These are phyloP conservation scores for Sycophila sp. DNA, from an alignment of 1,140 invertebrate genomes.

Conservation along the genomic window DNA sequence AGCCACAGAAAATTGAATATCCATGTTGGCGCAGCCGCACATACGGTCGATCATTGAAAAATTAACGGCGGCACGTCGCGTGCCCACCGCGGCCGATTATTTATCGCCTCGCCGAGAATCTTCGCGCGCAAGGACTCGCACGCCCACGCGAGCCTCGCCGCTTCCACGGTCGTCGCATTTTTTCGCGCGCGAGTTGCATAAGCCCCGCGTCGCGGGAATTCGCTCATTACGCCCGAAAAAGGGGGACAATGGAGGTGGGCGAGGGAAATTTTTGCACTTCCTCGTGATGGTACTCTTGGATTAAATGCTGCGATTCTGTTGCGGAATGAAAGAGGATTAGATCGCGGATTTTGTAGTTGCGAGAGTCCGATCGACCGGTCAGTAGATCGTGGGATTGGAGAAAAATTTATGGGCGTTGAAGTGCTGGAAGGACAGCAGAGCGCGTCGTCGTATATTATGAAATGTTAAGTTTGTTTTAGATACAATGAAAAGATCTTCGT, in stretches of 20 bases:
- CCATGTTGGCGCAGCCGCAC: neutral
- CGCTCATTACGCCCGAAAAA: neutral
- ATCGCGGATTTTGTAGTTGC: too few relatives aligned
- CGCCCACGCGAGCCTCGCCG: constrained; percentile 8
- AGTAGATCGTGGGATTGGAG: too few relatives aligned
- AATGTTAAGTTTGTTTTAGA: too few relatives aligned
- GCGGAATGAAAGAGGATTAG: too few relatives aligned
- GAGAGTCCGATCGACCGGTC: too few relatives aligned
- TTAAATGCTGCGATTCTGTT: too few relatives aligned
- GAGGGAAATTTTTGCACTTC: neutral
- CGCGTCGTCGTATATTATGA: too few relatives aligned
- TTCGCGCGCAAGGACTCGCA: constrained; percentile 18
- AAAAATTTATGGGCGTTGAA: too few relatives aligned
- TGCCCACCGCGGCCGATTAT: too few relatives aligned
- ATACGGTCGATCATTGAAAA: constrained; percentile 20
- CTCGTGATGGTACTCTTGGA: too few relatives aligned
- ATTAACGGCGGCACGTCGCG: constrained; percentile 11
- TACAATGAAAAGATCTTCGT: too few relatives aligned
- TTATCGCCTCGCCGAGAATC: constrained; percentile 19
- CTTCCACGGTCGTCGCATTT: constrained; percentile 11
- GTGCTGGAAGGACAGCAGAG: too few relatives aligned
- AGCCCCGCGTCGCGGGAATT: neutral
- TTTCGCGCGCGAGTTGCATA: neutral
- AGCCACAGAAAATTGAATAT: constrained; percentile 7
- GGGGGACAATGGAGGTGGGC: neutral